A percentile compares a stretch with the other conserved stretches of the same genome.
These are phyloP conservation scores for Chamaetylas fuelleborni DNA, from an alignment of 2,113 vertebrate species.

Conservation along the genomic window DNA sequence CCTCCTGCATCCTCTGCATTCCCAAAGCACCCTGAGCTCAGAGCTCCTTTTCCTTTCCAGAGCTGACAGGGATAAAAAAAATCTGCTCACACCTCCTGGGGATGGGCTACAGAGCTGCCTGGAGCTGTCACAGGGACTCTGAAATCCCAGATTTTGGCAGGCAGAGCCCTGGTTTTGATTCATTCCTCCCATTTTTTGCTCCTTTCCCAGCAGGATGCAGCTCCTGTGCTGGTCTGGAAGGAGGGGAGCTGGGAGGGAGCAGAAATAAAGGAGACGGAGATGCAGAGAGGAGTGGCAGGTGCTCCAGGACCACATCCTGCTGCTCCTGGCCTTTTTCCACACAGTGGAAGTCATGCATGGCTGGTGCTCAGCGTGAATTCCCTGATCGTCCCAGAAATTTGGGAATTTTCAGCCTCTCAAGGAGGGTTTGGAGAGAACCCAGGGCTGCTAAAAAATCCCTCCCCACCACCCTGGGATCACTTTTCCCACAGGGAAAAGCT, in stretches of 20 bases:
- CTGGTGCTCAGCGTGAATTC: not conserved
- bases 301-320: not conserved
- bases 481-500: not conserved
- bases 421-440: not conserved
- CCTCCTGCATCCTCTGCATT: not conserved
- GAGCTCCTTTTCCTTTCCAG: not conserved
- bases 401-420: not conserved
- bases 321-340: not conserved
- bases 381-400: not conserved
- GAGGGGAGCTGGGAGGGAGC: not conserved
- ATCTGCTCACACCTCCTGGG: not conserved
- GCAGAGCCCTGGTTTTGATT: not conserved
- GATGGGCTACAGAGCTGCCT: not conserved
- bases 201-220: not conserved
- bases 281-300: not conserved
- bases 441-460: not conserved
- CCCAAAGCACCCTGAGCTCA: not conserved
- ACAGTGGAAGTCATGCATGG: accelerated
- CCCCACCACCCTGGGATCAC: not conserved
- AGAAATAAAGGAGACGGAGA: not conserved
- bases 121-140: not conserved
- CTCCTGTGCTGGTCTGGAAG: not conserved
- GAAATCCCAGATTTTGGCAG: not conserved
- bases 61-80: not conserved
- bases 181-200: not conserved